Conservation (phyloP, 2,888 invertebrate genomes). For the Ommatoiulus sabulosus region DNA sequence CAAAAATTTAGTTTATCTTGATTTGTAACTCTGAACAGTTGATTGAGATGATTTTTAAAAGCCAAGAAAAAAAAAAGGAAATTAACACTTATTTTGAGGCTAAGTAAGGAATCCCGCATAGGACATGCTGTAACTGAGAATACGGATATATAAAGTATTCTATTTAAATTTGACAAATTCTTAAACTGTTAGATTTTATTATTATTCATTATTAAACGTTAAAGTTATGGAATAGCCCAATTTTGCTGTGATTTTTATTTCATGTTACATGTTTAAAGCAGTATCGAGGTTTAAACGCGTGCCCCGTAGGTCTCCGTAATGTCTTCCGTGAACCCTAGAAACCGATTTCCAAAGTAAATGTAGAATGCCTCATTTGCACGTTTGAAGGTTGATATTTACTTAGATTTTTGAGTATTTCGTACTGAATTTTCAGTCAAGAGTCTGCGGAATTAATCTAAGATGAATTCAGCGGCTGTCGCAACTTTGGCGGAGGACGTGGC, state of each 20-base stretch:
- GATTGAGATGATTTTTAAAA: not conserved
- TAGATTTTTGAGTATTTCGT: not conserved
- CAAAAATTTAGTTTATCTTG: no score
- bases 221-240: not conserved
- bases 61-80: not conserved
- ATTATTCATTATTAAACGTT: not conserved
- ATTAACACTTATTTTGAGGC: not conserved
- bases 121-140: not conserved
- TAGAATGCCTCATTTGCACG: conserved; percentile 11
- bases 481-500: conserved; percentile 80
- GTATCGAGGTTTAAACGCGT: not conserved
- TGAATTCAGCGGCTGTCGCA: conserved; percentile 68
- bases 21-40: no score
- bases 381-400: not conserved
- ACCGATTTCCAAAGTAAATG: not conserved
- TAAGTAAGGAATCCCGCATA: not conserved
- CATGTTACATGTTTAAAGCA: not conserved
- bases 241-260: not conserved
- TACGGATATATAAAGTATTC: no score
- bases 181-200: not conserved
- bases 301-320: not conserved
- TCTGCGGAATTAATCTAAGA: conserved; percentile 1
- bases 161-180: not conserved
- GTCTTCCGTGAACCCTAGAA: not conserved
- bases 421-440: not conserved